Conservation (phyloP, 2,797 vertebrate genomes). For the Sebastes taczanowskii region DNA sequence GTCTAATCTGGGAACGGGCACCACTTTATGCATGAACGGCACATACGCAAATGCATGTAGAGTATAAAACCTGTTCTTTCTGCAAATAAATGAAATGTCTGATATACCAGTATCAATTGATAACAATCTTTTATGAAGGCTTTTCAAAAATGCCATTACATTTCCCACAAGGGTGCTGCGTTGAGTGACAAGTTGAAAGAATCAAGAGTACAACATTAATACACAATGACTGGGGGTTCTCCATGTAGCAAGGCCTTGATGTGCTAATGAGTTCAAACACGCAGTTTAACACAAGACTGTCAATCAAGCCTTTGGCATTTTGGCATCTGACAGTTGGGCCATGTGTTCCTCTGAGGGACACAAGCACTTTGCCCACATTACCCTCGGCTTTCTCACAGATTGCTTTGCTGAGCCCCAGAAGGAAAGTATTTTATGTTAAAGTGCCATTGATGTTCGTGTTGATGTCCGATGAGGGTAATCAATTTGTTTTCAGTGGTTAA, state of each 20-base stretch:
- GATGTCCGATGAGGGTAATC: slow-evolving; percentile 28
- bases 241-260: slow-evolving; percentile 62
- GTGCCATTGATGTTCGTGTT: slow-evolving; percentile 17
- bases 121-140: not conserved
- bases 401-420: slow-evolving; percentile 35
- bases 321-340: slow-evolving; percentile 76
- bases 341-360: slow-evolving; percentile 75
- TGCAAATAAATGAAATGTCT: not conserved
- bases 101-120: not conserved
- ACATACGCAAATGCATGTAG: not conserved
- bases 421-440: slow-evolving; percentile 24
- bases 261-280: slow-evolving; percentile 82
- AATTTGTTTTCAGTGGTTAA: slow-evolving; percentile 23
- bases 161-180: slow-evolving; percentile 16
- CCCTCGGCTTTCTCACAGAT: slow-evolving; percentile 57
- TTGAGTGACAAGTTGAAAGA: slow-evolving; percentile 46
- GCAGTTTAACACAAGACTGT: slow-evolving; percentile 80
- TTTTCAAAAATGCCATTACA: not conserved
- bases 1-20: slow-evolving; percentile 1
- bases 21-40: not conserved
- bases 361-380: slow-evolving; percentile 69
- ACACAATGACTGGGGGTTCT: slow-evolving; percentile 60
- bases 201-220: slow-evolving; percentile 60
- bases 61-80: not conserved
- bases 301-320: slow-evolving; percentile 82